Base-by-base conservation (phyloP, 2,888 invertebrate species). In the Hydrotaea cyrtoneurina region DNA sequence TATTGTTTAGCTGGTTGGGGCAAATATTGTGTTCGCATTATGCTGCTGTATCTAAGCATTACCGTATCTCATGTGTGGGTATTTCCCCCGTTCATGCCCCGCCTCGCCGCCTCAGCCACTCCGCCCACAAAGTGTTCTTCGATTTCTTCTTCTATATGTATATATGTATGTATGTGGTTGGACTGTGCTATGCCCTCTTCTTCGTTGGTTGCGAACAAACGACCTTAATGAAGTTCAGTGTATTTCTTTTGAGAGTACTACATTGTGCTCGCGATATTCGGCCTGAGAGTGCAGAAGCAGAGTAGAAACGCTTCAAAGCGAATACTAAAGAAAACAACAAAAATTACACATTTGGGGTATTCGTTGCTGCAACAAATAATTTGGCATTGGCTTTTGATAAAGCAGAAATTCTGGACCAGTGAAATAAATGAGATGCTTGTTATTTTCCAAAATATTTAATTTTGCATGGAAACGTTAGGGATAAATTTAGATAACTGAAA, bases 221-320 rank as follows among this genome's bases (percentile, higher is more conserved):
- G 26, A 69, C 57, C 69, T 77, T 59, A 71, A 71, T n/a, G 46
- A 77, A 77, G 69, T 77, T 59, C 31, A 71, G 17, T 50, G n/a
- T n/a, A 50, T 50, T 50, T 15, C n/a, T 50, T 50, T n/a, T 15
- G 50, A n/a, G 50, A n/a, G 50, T n/a, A n/a, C 15, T 50, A 13
- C 2, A n/a, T 50, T 50, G n/a, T n/a, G 50, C 50, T 50, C n/a
- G 15, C n/a, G 8, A 50, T n/a, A 50, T 15, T 7, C 3, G 2
- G 31, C 31, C 31, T 2, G 50, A 13, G n/a, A 50, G 39, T 39
- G 39, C 11, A 39, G 50, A 50, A n/a, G 13, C 50, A n/a, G n/a
- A 50, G n/a, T 5, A 7, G 43, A 43, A 50, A n/a, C 50, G 50
- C 39, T 39, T 8, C 39, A 10, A 3, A 13, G 39, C 39, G 39